Evolutionary conservation across 1,140 invertebrate genomes (phyloP), one percentile per base, ranked within the genome.

Genomic region (Oppia nitens): DNA sequence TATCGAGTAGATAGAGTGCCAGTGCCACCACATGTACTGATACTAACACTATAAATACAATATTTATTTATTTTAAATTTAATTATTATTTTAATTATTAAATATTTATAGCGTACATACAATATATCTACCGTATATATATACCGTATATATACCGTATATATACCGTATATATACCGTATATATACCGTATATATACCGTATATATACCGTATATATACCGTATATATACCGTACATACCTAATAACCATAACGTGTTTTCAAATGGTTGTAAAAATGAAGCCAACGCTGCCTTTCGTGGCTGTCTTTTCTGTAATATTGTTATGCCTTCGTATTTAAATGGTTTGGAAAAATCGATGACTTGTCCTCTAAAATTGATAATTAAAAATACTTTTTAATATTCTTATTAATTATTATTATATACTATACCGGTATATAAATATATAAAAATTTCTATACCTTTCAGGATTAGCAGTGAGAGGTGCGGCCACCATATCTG

Each of bases 301-400:
- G 87, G 89, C 64, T 88, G 89, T 21, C 47, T 21, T 50, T 48
- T 51, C 24, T 60, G 47, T 45, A 62, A 49, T 14, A 63, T 62
- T 21, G 62, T 57, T 3, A 63, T 60, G 21, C 59, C 81, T 66
- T 98, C 94, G 73, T 97, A 98, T 75, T 98, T 97, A 74, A 98
- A 99, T 25, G 95, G 95, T 73, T 98, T 98, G 66, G 92, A 95
- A 73, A 99, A 98, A 70, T 98, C 94, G 64, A 98, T 96, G 67
- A 87, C 90, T 73, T 93, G 85, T 14, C 56, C 48, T 3, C 56
- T 56, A 50, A 9, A 54, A 47, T 40, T 40, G 6, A 40, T 9
- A 40, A 40, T 40, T 40, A 9, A 9, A 40, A 40, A 40, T 40
- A 9, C 32, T 17, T 40, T 9, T 40, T 40, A 9, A 28, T 51